Evolutionary conservation across 1,140 invertebrate species (phyloP), one percentile per base, ranked within the genome.

Genomic region (Temnothorax curvispinosus): DNA sequence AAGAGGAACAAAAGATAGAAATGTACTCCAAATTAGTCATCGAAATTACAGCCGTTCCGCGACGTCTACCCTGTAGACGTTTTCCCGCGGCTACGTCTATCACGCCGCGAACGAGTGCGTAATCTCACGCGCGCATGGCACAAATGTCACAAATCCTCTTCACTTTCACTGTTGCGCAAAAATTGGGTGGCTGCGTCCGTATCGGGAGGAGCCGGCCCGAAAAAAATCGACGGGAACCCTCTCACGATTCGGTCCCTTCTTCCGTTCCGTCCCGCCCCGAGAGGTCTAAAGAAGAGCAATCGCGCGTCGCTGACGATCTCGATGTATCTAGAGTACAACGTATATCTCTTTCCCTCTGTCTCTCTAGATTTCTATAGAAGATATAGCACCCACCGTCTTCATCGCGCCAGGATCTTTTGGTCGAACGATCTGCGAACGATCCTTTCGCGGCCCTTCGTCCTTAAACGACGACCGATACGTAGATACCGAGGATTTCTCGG

Each of bases 101-200:
- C 74, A 86, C 60, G 84, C 56, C 32, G 56, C 38, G 27, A 50
- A 62, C 8, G 41, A 65, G 54, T 35, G 85, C 54, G 76, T 86
- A 80, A 80, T 72, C 47, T 85, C 85, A 50, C 58, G 60, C 86
- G 78, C 85, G 65, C 85, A 27, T 27, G 27, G 27, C 27, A 91
- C 90, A 91, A 92, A 90, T 89, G 85, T 93, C 93, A 94, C 92
- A 93, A 88, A 92, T 92, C 81, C 87, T 92, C 92, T 93, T 90
- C 93, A 94, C 94, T 94, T 94, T 94, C 94, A 94, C 94, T 93
- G 87, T 94, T 93, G 89, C 92, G 92, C 86, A 94, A 93, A 91
- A 80, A 87, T 87, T 85, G 65, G 67, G 86, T 76, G 77, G 77
- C 80, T 64, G 78, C 21, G 69, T n/a, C 35, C 27, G 67, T 54